phyloP scores from a whole-genome alignment of 2,113 vertebrate genomes.

The Rallus limicola region DNA sequence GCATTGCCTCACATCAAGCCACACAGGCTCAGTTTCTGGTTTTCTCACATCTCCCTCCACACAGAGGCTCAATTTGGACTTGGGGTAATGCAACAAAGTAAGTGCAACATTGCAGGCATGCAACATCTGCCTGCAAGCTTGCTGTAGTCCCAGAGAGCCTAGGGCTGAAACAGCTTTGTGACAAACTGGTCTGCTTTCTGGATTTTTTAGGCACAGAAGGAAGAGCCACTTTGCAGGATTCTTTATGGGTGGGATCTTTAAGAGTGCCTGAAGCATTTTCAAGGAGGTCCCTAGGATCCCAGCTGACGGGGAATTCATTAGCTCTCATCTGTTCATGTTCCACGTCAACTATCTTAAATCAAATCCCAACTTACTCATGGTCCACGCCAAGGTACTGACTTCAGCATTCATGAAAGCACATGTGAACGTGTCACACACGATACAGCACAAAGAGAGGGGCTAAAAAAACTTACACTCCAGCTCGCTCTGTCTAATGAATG shows the following conservation, averaged over 20 bases:
- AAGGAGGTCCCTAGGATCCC: background rate
- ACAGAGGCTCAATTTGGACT: background rate
- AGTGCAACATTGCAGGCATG: background rate
- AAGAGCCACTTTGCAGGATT: background rate
- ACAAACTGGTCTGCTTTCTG: background rate
- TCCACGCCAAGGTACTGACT: background rate
- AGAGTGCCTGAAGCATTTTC: background rate
- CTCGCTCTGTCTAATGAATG: background rate
- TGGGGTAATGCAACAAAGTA: background rate
- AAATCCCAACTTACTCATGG: background rate
- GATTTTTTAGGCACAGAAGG: background rate
- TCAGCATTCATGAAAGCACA: background rate
- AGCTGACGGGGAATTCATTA: background rate
- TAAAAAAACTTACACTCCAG: background rate
- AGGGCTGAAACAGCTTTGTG: background rate
- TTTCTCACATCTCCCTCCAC: background rate
- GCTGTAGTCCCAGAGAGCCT: background rate
- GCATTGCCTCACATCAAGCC: background rate
- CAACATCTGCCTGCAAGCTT: constrained; percentile 7
- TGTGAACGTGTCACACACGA: background rate
- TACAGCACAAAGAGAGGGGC: background rate
- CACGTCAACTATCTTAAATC: background rate
- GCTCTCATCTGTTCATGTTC: background rate
- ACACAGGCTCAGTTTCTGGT: background rate
- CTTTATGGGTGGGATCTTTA: background rate